Base-by-base conservation (phyloP, 2,113 vertebrate species). In the Paramisgurnus dabryanus region DNA sequence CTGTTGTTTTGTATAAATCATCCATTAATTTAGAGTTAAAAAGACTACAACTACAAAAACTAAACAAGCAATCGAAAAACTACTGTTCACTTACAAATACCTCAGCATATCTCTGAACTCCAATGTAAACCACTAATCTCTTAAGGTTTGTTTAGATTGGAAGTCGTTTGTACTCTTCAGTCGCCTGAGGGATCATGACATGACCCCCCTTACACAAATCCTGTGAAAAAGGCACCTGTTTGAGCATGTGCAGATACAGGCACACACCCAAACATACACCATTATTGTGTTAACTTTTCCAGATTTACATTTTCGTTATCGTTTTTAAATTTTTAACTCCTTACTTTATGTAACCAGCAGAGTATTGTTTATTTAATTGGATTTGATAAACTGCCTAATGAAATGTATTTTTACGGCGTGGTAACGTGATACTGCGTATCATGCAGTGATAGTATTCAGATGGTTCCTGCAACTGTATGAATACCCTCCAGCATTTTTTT, bases 181-280 rank as follows among this genome's bases (percentile, higher is more conserved):
- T 55, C 0, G 3, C 17, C 57, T 3, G 43, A 34, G 43, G 43
- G 22, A 63, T 49, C 18, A 63, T 61, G 18, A 47, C 17, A 43
- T 63, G 18, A 47, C 27, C 15, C 13, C 1, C 2, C 4, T 45
- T 11, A 63, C 18, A 45, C 18, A 45, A 11, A 27, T 49, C 60
- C 2, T 72, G 41, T 18, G 27, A 10, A 45, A 64, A 13, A 47
- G 8, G 18, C 43, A 75, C 22, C 72, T 63, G 72, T 75, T 49
- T 61, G 57, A 74, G 57, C 71, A 60, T 27, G 71, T 61, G 22
- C 53, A 22, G 43, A 40, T 41, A 18, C 39, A 73, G 11, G 60
- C 18, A 49, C 58, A 64, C 58, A 75, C 72, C 58, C 72, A 58
- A n/a, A n/a, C 1, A 0, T 58, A 18, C 15, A 7, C 7, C 5